phyloP scores from a whole-genome alignment of 2,113 vertebrate genomes.

The Syrmaticus mikado region DNA sequence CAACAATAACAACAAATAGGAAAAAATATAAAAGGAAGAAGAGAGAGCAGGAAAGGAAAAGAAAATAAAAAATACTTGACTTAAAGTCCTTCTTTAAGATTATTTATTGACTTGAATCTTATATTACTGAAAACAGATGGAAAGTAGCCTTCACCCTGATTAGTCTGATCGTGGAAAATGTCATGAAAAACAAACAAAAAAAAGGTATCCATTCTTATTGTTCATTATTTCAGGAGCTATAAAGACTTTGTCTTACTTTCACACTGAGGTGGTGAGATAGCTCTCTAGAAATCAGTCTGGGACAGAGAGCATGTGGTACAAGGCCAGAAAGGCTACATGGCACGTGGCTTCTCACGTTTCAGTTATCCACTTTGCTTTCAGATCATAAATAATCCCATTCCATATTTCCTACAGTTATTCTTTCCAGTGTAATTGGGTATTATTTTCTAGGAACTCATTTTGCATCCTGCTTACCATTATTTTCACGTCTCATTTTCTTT shows the following conservation, averaged over 20 bases:
- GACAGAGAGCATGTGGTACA: neutral
- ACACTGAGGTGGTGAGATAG: neutral
- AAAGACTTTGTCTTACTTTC: neutral
- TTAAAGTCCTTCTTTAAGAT: neutral
- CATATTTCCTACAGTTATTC: neutral
- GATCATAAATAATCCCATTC: neutral
- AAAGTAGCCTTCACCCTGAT: neutral
- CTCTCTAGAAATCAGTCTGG: neutral
- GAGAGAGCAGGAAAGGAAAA: neutral
- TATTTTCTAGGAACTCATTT: neutral
- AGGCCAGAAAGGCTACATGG: neutral
- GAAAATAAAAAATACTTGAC: neutral
- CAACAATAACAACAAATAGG: neutral
- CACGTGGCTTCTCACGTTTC: neutral
- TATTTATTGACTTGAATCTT: neutral
- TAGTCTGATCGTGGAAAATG: neutral
- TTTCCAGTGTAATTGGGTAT: accelerated
- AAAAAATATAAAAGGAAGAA: neutral
- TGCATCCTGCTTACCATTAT: neutral
- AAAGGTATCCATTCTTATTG: neutral
- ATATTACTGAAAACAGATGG: neutral
- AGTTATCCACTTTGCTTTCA: neutral
- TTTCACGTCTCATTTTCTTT: neutral
- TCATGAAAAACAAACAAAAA: neutral
- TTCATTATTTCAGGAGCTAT: neutral